Base-by-base conservation (phyloP, 2,888 invertebrate species). In the Tuta absoluta region DNA sequence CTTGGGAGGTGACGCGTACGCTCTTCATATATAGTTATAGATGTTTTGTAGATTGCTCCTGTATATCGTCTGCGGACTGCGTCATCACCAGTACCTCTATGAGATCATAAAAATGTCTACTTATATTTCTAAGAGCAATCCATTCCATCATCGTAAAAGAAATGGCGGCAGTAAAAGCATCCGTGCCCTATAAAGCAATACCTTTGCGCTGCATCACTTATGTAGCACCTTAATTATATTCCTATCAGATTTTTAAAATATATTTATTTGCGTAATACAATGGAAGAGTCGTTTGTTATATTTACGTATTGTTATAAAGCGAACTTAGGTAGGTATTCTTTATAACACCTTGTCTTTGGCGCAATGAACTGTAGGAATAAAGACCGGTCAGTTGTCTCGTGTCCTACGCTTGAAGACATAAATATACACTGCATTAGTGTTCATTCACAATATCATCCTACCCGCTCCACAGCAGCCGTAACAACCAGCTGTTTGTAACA, bases 141-240 rank as follows among this genome's bases (percentile, higher is more conserved):
- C 75, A 80, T 81, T 72, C 85, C 81, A 87, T 85, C 80, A 87
- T 85, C 88, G 77, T 89, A 89, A 88, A 89, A 83, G 78, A 72
- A 76, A 75, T 71, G 77, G 68, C 73, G 79, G 81, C 69, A 79
- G 77, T 87, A 86, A 87, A 87, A 85, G 70, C 75, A 77, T 72
- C 74, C 74, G 70, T 73, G 70, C 75, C 77, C 71, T 79, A 78
- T 77, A 78, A 73, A 79, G 71, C 69, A 80, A 70, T 72, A 73
- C 69, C 71, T 72, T 68, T 74, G 76, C 75, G 78, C 72, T 80
- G 75, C 71, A 72, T 73, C 74, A 66, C 37, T 63, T 58, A 59
- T 17, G 63, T 60, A 60, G 24, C 33, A 51, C 58, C 17, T 3
- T 17, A 11, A 45, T 45, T 45, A n/a, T 45, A 17, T 33, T 33